Percentiles rank a stretch among this genome's conserved stretches.
These are phyloP conservation scores for Sarotherodon lohbergeri DNA, from an alignment of 2,113 vertebrate genomes.

Conservation along the genomic window DNA sequence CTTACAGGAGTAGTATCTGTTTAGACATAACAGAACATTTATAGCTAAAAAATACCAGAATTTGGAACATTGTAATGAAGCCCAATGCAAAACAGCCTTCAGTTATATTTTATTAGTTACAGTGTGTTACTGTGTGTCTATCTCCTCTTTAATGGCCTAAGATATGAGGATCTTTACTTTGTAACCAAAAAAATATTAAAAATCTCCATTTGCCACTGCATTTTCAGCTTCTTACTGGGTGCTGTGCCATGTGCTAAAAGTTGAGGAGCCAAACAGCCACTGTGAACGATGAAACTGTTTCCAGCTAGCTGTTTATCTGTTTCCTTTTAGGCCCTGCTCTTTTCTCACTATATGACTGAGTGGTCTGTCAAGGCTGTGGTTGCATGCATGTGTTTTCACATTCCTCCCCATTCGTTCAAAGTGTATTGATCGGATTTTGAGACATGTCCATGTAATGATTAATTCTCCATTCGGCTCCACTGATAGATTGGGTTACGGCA, in stretches of 20 bases:
- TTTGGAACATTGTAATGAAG: background rate
- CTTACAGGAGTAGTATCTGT: background rate
- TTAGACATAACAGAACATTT: background rate
- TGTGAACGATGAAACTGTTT: background rate
- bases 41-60: background rate
- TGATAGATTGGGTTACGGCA: constrained; percentile 83
- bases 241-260: background rate
- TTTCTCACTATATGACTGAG: constrained; percentile 69
- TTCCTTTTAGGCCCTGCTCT: constrained; percentile 45
- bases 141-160: background rate
- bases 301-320: background rate
- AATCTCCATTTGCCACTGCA: background rate
- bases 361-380: constrained; percentile 78
- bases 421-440: constrained; percentile 80
- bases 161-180: background rate
- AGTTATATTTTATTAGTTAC: background rate
- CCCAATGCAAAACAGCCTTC: background rate
- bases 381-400: constrained; percentile 60
- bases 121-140: background rate
- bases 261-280: background rate
- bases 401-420: constrained; percentile 53
- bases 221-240: background rate
- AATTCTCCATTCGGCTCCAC: constrained; percentile 81
- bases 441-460: constrained; percentile 74
- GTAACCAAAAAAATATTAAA: background rate